Base-by-base conservation (phyloP, 37 sponge, comb jelly and placozoan genomes). In the Agelas oroides region DNA sequence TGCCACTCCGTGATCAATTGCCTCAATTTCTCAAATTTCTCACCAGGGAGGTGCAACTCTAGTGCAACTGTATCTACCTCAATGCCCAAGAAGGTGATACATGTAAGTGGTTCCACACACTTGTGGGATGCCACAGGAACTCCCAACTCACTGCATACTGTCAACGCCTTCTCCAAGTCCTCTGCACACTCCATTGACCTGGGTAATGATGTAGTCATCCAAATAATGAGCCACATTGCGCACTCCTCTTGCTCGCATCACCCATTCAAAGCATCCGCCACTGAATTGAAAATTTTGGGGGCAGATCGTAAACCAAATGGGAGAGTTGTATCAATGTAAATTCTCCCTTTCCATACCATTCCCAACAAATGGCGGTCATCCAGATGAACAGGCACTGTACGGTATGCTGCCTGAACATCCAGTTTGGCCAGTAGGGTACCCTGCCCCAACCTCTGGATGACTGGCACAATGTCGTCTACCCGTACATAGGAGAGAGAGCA, bases 301-400 rank as follows among this genome's bases (percentile, higher is more conserved):
- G 75, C 34, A 3, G 75, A 75, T 5, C 69, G 31, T 12, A 46
- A 8, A 8, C 46, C 46, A 46, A 46, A 46, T 46, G 46, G 46
- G 6, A 46, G 46, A 12, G 46, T 8, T 8, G 46, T 46, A 46
- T 46, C 46, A 3, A 67, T 34, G 31, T 67, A 67, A 14, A 61
- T 23, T 6, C 8, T 46, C 3, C 54, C 73, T 2, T 72, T 34
- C 73, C 41, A 72, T 14, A 32, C 28, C 64, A 76, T 35, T 15
- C 77, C 85, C 35, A 84, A 53, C 25, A 84, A 52, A 15, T 35
- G 23, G 14, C 59, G 15, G 79, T 77, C 78, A 18, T 46, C 71
- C 12, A 60, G 78, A 55, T 86, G 79, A 16, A 86, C 71, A 1
- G 87, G 87, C 19, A 86, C 54, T 18, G 40, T 24, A 12, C 87